Percentiles rank a stretch among this genome's conserved stretches.
phyloP scores from a whole-genome alignment of 2,888 invertebrate species.

The Crematogaster levior region DNA sequence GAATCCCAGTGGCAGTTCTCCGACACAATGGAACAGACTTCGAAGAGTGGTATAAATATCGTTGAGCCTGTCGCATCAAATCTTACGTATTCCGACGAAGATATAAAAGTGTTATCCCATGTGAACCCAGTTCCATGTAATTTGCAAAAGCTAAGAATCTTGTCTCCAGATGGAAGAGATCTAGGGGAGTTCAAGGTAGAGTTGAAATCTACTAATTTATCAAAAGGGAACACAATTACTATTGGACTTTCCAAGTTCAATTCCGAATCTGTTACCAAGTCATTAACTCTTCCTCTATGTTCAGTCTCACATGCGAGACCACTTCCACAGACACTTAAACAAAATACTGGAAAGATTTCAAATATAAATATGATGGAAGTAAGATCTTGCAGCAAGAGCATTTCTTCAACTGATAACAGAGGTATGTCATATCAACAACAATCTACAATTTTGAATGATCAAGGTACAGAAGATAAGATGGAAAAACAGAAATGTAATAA shows the following conservation, averaged over 20 bases:
- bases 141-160: conserved; percentile 77
- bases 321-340: not conserved
- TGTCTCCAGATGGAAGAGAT: conserved; percentile 77
- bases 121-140: not conserved
- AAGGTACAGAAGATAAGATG: not conserved
- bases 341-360: not conserved
- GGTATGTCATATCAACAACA: not conserved
- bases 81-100: not conserved
- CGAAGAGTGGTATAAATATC: not conserved
- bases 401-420: not conserved
- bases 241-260: conserved; percentile 55
- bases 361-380: not conserved
- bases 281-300: not conserved
- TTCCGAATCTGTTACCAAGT: not conserved
- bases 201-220: conserved; percentile 51
- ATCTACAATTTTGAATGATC: not conserved
- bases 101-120: not conserved
- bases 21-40: conserved; percentile 58
- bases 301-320: not conserved
- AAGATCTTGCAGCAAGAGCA: not conserved
- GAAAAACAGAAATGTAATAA: not conserved
- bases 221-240: conserved; percentile 66
- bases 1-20: conserved; percentile 79
- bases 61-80: accelerated
- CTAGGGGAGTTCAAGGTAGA: conserved; percentile 79